Base-by-base conservation (phyloP, 2,888 invertebrate genomes). In the Eristalis tenax region DNA sequence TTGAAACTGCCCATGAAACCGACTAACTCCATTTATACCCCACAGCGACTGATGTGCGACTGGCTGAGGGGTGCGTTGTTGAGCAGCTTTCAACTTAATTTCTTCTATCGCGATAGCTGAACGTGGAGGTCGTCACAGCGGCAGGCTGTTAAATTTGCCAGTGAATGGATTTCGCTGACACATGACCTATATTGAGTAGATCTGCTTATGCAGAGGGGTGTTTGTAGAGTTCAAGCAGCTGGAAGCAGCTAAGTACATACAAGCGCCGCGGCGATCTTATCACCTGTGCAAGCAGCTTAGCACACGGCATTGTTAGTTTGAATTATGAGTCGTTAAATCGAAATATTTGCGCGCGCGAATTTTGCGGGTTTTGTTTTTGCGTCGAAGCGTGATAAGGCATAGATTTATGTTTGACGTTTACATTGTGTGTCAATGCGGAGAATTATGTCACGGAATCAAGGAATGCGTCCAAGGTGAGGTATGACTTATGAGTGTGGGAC, bases 1-100 rank as follows among this genome's bases (percentile, higher is more conserved):
- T 50, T 50, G 50, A 50, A 18, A 18, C 11, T 0, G 2, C 18
- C 26, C 61, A 23, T 26, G 22, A 8, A 11, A 63, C 22, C 13
- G 4, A 18, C 50, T 50, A 10, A 32, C 8, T 10, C 61, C 61
- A 63, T 73, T 73, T 73, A 73, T 73, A 73, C 61, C 8, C 13
- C 15, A 22, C 50, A 10, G 13, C 35, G 38, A 2, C 1, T 0
- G 10, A 8, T 1, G 13, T 32, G 32, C 5, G 32, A 32, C 32
- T 32, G 32, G 32, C 15, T 15, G 15, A n/a, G n/a, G 43, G n/a
- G 15, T 43, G 2, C 15, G 15, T 13, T n/a, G 15, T 43, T 43
- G 43, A 43, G 2, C 1, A 15, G 43, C 15, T n/a, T 4, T 43
- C 4, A 15, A 13, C 15, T 43, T 15, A 43, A 43, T 43, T 43